Conservation (phyloP, 2,888 invertebrate species). For the Bruchidius siliquastri region DNA sequence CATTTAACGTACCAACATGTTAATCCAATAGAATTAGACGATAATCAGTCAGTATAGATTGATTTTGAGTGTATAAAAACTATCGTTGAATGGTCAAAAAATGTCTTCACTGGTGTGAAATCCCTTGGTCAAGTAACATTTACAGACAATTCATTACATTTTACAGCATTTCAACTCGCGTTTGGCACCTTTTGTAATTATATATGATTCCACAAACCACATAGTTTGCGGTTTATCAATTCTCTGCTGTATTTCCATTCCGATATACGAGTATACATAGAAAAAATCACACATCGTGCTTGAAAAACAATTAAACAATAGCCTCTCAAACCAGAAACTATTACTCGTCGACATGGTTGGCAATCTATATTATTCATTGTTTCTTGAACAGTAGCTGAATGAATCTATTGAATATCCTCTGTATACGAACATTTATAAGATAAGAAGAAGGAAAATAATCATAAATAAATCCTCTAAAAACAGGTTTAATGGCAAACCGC, state of each 20-base stretch:
- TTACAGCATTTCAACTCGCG: not conserved
- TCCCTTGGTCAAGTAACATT: not conserved
- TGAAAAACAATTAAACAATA: not conserved
- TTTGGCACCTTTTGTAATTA: not conserved
- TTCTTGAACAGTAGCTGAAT: not conserved
- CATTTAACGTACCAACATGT: too few relatives aligned
- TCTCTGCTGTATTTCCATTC: not conserved
- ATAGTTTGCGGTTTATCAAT: not conserved
- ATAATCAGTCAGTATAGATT: too few relatives aligned
- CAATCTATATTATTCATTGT: not conserved
- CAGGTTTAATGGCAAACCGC: too few relatives aligned
- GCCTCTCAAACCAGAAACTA: not conserved
- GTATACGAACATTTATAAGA: too few relatives aligned
- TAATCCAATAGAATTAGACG: too few relatives aligned
- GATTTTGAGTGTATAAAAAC: too few relatives aligned
- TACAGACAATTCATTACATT: not conserved
- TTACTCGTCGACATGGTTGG: not conserved
- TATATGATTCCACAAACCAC: not conserved
- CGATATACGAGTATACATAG: not conserved
- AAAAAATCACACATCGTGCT: not conserved
- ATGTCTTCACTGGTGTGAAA: too few relatives aligned
- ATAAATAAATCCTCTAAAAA: too few relatives aligned
- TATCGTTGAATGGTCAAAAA: too few relatives aligned
- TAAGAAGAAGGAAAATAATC: too few relatives aligned
- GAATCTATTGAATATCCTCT: too few relatives aligned